Percentiles rank a stretch among this genome's conserved stretches.
These are phyloP conservation scores for Drosophila dunni DNA, from an alignment of 1,140 invertebrate species.

Conservation along the genomic window DNA sequence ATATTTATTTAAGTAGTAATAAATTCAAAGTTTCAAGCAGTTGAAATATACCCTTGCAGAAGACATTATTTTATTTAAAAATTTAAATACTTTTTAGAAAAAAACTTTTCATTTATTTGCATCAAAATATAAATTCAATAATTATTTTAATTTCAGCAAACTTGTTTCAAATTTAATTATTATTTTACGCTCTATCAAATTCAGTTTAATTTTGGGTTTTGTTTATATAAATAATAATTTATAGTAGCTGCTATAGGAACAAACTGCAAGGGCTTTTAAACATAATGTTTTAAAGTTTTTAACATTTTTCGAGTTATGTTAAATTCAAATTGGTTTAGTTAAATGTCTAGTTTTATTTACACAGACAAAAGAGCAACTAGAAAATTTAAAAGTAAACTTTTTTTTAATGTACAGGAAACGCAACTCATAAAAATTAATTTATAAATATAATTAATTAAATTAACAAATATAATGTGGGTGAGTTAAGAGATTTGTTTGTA, in stretches of 20 bases:
- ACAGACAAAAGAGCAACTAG: conserved; percentile 62
- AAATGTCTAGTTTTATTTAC: conserved; percentile 33
- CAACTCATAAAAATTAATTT: conserved; percentile 13
- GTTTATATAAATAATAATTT: no score
- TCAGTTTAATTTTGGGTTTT: no score
- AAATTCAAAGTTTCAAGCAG: no score
- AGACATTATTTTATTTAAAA: neutral
- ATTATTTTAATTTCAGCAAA: no score
- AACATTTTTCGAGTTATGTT: neutral
- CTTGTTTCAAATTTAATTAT: no score
- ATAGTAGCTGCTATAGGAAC: neutral
- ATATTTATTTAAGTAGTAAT: no score
- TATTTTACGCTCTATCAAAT: no score
- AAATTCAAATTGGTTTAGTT: conserved; percentile 25
- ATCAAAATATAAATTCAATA: no score
- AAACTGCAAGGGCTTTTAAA: neutral
- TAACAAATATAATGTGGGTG: conserved; percentile 40
- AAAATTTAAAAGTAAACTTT: conserved; percentile 66
- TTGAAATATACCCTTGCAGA: neutral
- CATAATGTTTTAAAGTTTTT: no score
- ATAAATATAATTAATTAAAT: conserved; percentile 21
- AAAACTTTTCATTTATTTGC: no score
- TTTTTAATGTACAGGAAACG: conserved; percentile 68
- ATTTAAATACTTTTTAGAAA: no score
- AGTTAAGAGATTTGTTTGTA: conserved; percentile 27